Conservation (phyloP, 1,140 invertebrate species). For the Tetragnatha versicolor region DNA sequence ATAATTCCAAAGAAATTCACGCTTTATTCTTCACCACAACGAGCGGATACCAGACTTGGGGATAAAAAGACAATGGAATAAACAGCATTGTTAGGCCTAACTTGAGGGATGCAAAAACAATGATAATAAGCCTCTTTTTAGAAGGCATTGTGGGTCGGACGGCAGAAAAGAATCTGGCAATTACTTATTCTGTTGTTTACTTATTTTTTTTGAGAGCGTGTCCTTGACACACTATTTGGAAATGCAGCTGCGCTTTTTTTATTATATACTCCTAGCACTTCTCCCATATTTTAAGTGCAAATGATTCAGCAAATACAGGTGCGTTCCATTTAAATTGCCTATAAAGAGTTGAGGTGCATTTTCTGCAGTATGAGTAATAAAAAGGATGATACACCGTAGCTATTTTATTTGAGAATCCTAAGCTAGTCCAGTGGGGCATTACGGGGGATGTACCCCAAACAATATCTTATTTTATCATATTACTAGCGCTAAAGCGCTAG, state of each 20-base stretch:
- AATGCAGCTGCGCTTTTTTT: background rate
- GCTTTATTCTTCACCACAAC: too few relatives aligned
- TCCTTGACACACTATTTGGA: slow-evolving; percentile 21
- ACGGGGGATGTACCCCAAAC: too few relatives aligned
- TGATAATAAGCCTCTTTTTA: slow-evolving; percentile 14
- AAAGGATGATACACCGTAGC: too few relatives aligned
- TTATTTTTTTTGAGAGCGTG: slow-evolving; percentile 9
- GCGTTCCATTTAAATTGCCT: too few relatives aligned
- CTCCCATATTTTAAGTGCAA: background rate
- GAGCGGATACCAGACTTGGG: background rate
- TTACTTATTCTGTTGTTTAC: slow-evolving; percentile 7
- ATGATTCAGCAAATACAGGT: slow-evolving; percentile 40
- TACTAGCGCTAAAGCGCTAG: too few relatives aligned
- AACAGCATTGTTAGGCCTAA: slow-evolving; percentile 12
- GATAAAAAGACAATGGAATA: background rate
- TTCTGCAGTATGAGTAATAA: too few relatives aligned
- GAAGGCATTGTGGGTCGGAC: slow-evolving; percentile 21
- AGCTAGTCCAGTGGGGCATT: too few relatives aligned
- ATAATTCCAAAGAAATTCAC: too few relatives aligned
- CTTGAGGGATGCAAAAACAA: background rate
- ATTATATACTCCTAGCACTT: too few relatives aligned
- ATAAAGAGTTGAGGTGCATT: too few relatives aligned
- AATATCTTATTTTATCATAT: too few relatives aligned
- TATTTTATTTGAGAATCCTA: too few relatives aligned
- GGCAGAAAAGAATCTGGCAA: slow-evolving; percentile 9